A percentile compares a stretch with the other conserved stretches of the same genome.
phyloP scores from a whole-genome alignment of 1,140 invertebrate genomes.

The Pteromalus puparum region DNA sequence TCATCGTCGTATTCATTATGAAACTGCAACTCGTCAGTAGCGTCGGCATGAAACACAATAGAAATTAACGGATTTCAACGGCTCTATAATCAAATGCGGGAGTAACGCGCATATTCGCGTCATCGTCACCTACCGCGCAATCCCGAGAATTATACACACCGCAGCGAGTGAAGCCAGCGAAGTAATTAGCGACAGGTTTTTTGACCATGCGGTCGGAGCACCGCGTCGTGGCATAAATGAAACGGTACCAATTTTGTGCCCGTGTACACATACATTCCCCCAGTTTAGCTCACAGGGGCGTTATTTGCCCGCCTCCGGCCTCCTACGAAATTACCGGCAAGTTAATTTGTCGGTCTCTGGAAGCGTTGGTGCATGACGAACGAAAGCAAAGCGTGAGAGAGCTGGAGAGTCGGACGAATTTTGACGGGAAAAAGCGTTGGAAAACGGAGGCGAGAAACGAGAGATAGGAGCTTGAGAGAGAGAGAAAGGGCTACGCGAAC shows the following conservation, averaged over 20 bases:
- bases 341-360: background rate
- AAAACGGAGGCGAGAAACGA: background rate
- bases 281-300: background rate
- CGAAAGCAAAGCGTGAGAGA: background rate
- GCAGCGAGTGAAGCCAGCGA: background rate
- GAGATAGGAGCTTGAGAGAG: background rate
- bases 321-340: background rate
- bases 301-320: background rate
- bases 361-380: background rate
- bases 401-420: background rate
- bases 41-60: background rate
- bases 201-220: background rate
- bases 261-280: background rate
- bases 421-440: background rate
- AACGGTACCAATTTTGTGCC: background rate
- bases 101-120: too few relatives aligned
- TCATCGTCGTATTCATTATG: too few relatives aligned
- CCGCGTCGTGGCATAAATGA: background rate
- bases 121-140: background rate
- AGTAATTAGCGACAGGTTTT: background rate
- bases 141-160: background rate
- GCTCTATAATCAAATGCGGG: background rate
- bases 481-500: background rate
- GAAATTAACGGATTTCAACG: background rate
- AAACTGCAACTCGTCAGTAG: background rate